phyloP scores from a whole-genome alignment of 2,113 vertebrate species.

The mouse (Mus musculus) region GRCm39 chr10:20474501-20475000 shows the following conservation, averaged over 20 bases:
- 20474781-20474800: background rate
- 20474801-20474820: no score
- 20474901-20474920: background rate
- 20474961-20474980: background rate
- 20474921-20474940: background rate
- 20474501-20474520: background rate
- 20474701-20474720: background rate
- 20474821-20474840: no score
- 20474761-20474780: background rate
- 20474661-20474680: background rate
- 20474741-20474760: background rate
- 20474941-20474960: background rate
- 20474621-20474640: background rate
- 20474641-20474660: background rate
- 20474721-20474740: no score
- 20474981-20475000: background rate
- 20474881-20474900: background rate
- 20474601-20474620: background rate
- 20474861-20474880: background rate
- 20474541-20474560: background rate
- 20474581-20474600: background rate
- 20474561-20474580: background rate
- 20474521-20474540: slow-evolving; percentile 11
- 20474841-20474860: no score
- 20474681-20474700: background rate